These are phyloP conservation scores for Naso thynnoides DNA, from an alignment of 2,797 vertebrate species.

Conservation along the genomic window DNA sequence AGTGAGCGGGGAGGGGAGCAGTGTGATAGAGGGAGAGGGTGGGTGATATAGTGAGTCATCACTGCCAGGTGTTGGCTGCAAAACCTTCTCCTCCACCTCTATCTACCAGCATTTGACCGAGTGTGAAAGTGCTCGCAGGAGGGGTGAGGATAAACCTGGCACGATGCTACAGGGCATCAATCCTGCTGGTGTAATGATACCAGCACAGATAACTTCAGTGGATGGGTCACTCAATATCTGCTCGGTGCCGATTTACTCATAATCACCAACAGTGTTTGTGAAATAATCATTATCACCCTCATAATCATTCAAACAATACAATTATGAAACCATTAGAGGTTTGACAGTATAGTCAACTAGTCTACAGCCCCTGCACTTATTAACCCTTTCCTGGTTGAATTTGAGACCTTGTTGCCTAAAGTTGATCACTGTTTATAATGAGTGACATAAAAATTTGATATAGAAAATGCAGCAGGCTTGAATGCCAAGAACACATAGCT, in stretches of 20 bases:
- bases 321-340: no score
- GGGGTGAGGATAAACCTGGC: constrained; percentile 22
- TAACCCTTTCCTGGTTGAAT: no score
- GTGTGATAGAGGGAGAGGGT: constrained; percentile 12
- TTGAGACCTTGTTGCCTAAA: no score
- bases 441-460: no score
- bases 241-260: neutral
- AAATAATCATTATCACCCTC: neutral
- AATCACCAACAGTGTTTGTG: neutral
- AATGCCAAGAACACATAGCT: no score
- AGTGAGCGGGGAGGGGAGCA: constrained; percentile 14
- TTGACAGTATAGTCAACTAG: no score
- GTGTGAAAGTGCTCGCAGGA: constrained; percentile 38
- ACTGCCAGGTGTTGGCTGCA: constrained; percentile 39
- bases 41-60: constrained; percentile 58
- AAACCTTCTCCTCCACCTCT: constrained; percentile 39
- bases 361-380: no score
- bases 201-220: neutral
- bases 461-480: no score
- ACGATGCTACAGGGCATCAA: constrained; percentile 10
- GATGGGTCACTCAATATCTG: constrained; percentile 5
- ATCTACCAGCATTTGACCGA: constrained; percentile 18
- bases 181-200: constrained; percentile 1
- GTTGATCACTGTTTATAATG: no score
- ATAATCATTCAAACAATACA: no score